Evolutionary conservation across 1,140 invertebrate species (phyloP), one percentile per base, ranked within the genome.

Genomic region (Drosophila bipectinata): DNA sequence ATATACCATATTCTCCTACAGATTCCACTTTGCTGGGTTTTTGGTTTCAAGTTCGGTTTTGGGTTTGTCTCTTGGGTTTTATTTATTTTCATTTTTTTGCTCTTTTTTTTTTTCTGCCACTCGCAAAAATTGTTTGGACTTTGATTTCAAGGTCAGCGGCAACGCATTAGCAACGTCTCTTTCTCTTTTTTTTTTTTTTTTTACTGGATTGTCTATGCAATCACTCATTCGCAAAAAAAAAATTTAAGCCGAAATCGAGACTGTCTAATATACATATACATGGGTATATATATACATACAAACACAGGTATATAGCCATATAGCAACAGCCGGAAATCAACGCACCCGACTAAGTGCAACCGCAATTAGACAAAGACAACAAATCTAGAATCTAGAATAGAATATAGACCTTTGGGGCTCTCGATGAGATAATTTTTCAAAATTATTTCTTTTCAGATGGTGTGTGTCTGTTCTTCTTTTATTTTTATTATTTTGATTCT

Each of bases 401-500:
- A 53, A 57, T 18, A 49, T 26, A 54, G 28, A 67, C 32, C 41
- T 21, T 77, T 2, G 32, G 10, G 8, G 8, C 32, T 32, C 10
- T 78, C 78, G 79, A 82, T 82, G 79, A 82, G 79, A 82, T 82
- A 82, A 82, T 82, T 82, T 68, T 82, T 77, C 30, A 48, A 82
- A 44, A 82, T 64, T 52, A 53, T 67, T 67, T 53, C 64, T 67
- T 66, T 52, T 61, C 48, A 53, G 15, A 41, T 41, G n/a, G 28
- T 21, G n/a, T 53, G 15, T 49, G 9, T 26, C 26, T 26, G 59
- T 51, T 37, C 45, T 66, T 12, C 44, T 45, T 64, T 18, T 9
- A 32, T 26, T 18, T 18, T 8, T 63, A 18, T 37, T 37, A 12
- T 37, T 37, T 37, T 37, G 6, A 6, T 28, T 28, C 4, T 57